These are phyloP conservation scores for Oenanthe oenanthe DNA, from an alignment of 2,113 vertebrate species.

Conservation along the genomic window DNA sequence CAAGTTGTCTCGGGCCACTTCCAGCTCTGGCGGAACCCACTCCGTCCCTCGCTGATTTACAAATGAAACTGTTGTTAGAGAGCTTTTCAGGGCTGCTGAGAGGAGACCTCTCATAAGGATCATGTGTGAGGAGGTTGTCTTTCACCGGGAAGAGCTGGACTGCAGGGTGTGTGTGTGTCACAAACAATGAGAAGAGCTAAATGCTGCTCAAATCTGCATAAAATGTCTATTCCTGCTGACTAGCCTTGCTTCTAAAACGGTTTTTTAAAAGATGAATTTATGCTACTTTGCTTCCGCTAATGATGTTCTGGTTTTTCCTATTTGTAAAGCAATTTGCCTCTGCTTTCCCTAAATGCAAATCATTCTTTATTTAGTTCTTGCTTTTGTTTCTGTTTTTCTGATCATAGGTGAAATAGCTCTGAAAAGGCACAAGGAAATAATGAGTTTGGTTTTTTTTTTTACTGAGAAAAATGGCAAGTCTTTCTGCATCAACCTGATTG, in stretches of 20 bases:
- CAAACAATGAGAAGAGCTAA: slow-evolving; percentile 8
- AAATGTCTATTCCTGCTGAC: slow-evolving; percentile 8
- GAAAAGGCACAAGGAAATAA: slow-evolving; percentile 47
- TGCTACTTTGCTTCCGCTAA: not conserved
- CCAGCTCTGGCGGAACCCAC: slow-evolving; percentile 77
- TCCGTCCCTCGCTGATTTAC: slow-evolving; percentile 72
- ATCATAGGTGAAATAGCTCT: slow-evolving; percentile 15
- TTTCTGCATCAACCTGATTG: slow-evolving; percentile 53
- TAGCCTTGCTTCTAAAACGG: not conserved
- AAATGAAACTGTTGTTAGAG: slow-evolving; percentile 76
- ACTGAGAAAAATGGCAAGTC: slow-evolving; percentile 62
- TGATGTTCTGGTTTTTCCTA: not conserved
- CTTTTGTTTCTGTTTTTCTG: slow-evolving; percentile 34
- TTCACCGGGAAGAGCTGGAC: not conserved
- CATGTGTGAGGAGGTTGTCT: slow-evolving; percentile 46
- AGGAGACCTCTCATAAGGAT: slow-evolving; percentile 72
- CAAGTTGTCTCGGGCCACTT: slow-evolving; percentile 79
- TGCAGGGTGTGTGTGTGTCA: not conserved
- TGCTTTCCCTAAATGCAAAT: not conserved
- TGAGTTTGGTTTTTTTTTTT: slow-evolving; percentile 32
- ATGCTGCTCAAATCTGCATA: not conserved
- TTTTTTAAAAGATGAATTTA: not conserved
- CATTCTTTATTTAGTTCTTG: not conserved
- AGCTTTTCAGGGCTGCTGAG: slow-evolving; percentile 59
- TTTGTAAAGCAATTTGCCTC: slow-evolving; percentile 1